phyloP scores from a whole-genome alignment of 2,113 vertebrate species.

The Corythoichthys haematopterus region DNA sequence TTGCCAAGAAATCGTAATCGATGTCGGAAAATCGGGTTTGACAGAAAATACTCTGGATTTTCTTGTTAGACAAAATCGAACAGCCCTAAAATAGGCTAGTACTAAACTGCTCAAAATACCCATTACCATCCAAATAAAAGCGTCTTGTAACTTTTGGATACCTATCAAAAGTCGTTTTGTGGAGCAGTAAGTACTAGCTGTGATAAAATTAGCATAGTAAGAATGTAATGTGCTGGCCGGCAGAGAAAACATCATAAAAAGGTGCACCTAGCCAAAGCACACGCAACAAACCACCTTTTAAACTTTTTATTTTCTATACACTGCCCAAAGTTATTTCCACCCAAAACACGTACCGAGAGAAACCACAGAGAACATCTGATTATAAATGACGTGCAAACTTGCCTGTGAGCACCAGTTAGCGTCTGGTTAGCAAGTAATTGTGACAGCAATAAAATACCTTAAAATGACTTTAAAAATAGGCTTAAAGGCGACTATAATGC shows the following conservation, averaged over 20 bases:
- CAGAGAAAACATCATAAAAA: slow-evolving; percentile 46
- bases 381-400: slow-evolving; percentile 27
- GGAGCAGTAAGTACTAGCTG: slow-evolving; percentile 3
- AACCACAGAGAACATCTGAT: slow-evolving; percentile 44
- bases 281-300: slow-evolving; percentile 36
- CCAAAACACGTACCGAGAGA: slow-evolving; percentile 42
- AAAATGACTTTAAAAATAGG: neutral
- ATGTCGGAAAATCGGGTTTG: no score
- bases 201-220: slow-evolving; percentile 9
- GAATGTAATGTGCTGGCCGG: slow-evolving; percentile 14
- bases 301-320: slow-evolving; percentile 30
- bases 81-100: neutral
- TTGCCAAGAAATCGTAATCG: no score
- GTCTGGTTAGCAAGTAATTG: neutral
- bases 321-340: slow-evolving; percentile 47
- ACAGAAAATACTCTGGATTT: no score
- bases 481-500: neutral
- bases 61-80: no score
- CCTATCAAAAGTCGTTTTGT: neutral
- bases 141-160: neutral
- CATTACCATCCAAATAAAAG: slow-evolving; percentile 1
- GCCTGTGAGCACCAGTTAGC: neutral
- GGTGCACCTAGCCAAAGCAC: slow-evolving; percentile 25
- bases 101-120: neutral
- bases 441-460: neutral